These are phyloP conservation scores for Xestia xanthographa DNA, from an alignment of 2,888 invertebrate genomes.

Conservation along the genomic window DNA sequence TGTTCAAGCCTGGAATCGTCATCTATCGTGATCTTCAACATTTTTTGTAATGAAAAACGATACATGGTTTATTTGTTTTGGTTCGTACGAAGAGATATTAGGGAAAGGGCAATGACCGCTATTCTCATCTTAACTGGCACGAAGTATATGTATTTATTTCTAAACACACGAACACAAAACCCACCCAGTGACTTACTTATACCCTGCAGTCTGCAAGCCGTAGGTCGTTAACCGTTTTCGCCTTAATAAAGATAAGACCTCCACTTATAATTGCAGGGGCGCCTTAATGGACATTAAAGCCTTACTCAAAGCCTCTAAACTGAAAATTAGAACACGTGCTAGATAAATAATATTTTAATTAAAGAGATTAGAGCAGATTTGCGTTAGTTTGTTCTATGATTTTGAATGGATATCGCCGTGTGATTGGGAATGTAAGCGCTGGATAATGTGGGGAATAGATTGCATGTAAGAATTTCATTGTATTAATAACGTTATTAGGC, in stretches of 20 bases:
- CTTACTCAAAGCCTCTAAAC: slow-evolving; percentile 69
- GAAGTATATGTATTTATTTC: background rate
- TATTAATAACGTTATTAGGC: background rate
- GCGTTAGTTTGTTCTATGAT: slow-evolving; percentile 26
- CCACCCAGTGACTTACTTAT: slow-evolving; percentile 22
- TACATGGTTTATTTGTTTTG: too few relatives aligned
- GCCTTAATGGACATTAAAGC: slow-evolving; percentile 79
- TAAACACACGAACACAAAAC: background rate
- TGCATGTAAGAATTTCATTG: background rate
- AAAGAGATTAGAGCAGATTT: slow-evolving; percentile 62
- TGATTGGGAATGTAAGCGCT: slow-evolving; percentile 16
- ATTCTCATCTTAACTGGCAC: too few relatives aligned
- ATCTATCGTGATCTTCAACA: too few relatives aligned
- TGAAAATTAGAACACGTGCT: slow-evolving; percentile 67
- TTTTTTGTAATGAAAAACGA: too few relatives aligned
- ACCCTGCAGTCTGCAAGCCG: slow-evolving; percentile 31
- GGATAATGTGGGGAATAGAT: background rate
- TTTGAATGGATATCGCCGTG: slow-evolving; percentile 40
- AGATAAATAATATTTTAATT: slow-evolving; percentile 75
- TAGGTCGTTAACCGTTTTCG: slow-evolving; percentile 52
- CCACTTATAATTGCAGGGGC: slow-evolving; percentile 75
- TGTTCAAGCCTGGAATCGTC: too few relatives aligned
- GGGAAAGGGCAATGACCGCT: too few relatives aligned
- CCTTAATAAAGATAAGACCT: slow-evolving; percentile 77
- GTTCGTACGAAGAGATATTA: too few relatives aligned